These are phyloP conservation scores for Anadara kagoshimensis DNA, from an alignment of 1,140 invertebrate genomes.

Conservation along the genomic window DNA sequence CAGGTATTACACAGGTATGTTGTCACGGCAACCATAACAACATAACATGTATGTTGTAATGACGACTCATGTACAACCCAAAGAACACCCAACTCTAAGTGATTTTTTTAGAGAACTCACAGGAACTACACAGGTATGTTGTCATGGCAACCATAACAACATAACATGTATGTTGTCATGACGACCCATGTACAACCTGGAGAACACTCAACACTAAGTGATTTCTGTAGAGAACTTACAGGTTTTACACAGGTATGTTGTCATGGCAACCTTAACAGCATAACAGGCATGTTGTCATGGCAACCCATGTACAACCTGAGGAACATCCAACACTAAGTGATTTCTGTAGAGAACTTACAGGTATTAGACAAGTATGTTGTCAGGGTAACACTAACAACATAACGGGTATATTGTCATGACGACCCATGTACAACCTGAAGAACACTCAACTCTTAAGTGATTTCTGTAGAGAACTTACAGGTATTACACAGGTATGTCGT, in stretches of 20 bases:
- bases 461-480: slow-evolving; percentile 70
- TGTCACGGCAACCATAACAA: too few species aligned
- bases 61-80: slow-evolving; percentile 70
- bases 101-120: slow-evolving; percentile 70
- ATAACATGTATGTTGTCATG: too few species aligned
- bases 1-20: slow-evolving; percentile 71
- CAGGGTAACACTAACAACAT: too few species aligned
- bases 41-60: too few species aligned
- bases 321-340: slow-evolving; percentile 68
- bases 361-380: slow-evolving; percentile 72
- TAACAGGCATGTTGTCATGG: too few species aligned
- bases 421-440: slow-evolving; percentile 70
- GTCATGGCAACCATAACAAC: too few species aligned
- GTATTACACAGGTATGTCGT: slow-evolving; percentile 72
- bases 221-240: too few species aligned
- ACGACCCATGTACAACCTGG: too few species aligned
- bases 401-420: too few species aligned
- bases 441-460: slow-evolving; percentile 67
- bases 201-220: too few species aligned
- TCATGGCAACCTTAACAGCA: too few species aligned
- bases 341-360: slow-evolving; percentile 70
- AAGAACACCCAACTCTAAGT: slow-evolving; percentile 67
- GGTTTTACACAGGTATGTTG: too few species aligned
- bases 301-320: slow-evolving; percentile 69
- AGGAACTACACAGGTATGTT: slow-evolving; percentile 71